Evolutionary conservation across 2,888 invertebrate genomes (phyloP), one percentile per base, ranked within the genome.

Genomic region (Leucoptera coffeella): DNA sequence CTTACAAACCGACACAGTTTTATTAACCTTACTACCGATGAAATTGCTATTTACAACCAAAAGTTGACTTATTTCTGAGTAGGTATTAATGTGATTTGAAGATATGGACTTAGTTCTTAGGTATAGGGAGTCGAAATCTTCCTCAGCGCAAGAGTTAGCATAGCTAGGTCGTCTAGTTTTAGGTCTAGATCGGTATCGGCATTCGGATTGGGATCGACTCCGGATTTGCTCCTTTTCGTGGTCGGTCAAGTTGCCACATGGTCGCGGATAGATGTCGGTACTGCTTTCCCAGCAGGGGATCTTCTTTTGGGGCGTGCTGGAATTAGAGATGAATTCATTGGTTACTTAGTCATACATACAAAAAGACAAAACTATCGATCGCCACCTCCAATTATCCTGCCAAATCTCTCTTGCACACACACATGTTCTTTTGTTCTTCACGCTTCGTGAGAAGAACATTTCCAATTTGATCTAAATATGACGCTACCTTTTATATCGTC

Each of bases 251-350:
- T 87, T 88, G 10, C 86, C 85, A 34, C 84, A 79, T 0, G 87
- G 87, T 26, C 79, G 79, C 2, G 87, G 87, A 47, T 86, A 87
- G 29, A 87, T 78, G 49, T 87, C 86, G 0, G 83, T 82, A 38
- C 81, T 83, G 38, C 83, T 83, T 43, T 87, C 87, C 86, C 88
- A 87, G 42, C 86, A 86, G 0, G 79, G 85, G 1, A 75, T 76
- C 25, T 78, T 77, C 38, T 76, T 77, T 33, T 74, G 38, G 4
- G 72, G 64, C 31, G 73, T 50, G 22, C 75, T 74, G 45, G 32
- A 56, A 46, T 17, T 50, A 50, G n/a, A n/a, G n/a, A n/a, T n/a
- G n/a, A n/a, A n/a, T n/a, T n/a, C n/a, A n/a, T n/a, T n/a, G n/a
- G n/a, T n/a, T n/a, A n/a, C n/a, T n/a, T n/a, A n/a, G n/a, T n/a